Percentiles rank a stretch among this genome's conserved stretches.
Evolutionary conservation across 2,888 invertebrate species (phyloP).

Genomic region (Oeneis ivallda): DNA sequence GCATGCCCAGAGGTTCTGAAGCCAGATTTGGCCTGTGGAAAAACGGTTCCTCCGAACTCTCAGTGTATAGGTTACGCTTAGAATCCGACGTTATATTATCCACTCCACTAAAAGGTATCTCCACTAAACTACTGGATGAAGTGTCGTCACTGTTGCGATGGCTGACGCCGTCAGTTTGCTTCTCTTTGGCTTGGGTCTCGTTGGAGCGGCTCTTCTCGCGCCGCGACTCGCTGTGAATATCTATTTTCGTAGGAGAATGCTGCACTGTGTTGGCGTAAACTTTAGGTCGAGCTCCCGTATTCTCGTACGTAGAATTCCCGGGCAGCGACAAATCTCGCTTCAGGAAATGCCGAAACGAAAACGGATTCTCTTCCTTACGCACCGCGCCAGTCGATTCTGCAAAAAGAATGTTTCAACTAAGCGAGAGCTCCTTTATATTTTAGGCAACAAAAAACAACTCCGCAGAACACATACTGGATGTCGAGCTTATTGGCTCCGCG

Average conservation of each 20-base stretch:
- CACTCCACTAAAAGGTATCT: constrained; percentile 74
- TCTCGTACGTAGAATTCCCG: constrained; percentile 82
- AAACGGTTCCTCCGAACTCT: constrained; percentile 64
- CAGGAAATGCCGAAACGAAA: constrained; percentile 93
- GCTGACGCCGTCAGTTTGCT: constrained; percentile 54
- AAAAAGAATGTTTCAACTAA: constrained; percentile 55
- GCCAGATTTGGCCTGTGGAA: constrained; percentile 73
- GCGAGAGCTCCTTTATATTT: constrained; percentile 62
- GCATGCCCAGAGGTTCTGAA: constrained; percentile 78
- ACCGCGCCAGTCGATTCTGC: constrained; percentile 71
- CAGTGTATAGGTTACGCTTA: constrained; percentile 74
- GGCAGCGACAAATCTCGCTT: constrained; percentile 83
- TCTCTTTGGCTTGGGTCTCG: constrained; percentile 69
- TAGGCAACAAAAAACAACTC: constrained; percentile 76
- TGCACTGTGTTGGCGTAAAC: constrained; percentile 81
- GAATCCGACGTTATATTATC: constrained; percentile 77
- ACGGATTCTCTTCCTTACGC: constrained; percentile 87
- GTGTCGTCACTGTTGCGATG: constrained; percentile 66
- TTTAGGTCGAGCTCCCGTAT: constrained; percentile 90
- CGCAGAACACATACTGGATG: constrained; percentile 73
- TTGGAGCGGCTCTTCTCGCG: constrained; percentile 61
- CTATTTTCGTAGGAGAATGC: constrained; percentile 72
- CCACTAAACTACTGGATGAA: constrained; percentile 73
- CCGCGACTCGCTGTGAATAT: constrained; percentile 59
- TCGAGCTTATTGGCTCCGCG: constrained; percentile 66